Evolutionary conservation across 1,140 invertebrate species (phyloP).

Genomic region (Parasteatoda tepidariorum): DNA sequence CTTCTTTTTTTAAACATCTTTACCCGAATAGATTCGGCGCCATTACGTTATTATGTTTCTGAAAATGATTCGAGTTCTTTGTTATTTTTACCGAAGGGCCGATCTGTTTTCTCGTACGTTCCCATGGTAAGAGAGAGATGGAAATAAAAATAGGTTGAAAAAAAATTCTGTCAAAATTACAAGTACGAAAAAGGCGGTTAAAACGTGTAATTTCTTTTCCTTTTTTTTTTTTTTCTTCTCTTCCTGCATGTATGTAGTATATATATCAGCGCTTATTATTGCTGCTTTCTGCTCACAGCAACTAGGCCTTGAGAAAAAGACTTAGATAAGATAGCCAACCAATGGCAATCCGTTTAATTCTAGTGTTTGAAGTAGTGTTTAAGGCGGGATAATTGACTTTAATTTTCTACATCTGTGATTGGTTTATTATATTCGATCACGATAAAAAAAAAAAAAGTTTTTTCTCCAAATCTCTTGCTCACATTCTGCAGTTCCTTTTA

Average conservation of each 20-base stretch:
- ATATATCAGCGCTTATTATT: slow-evolving; percentile 6
- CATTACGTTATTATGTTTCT: slow-evolving; percentile 51
- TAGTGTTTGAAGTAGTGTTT: slow-evolving; percentile 35
- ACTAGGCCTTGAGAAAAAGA: not conserved
- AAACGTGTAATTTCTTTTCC: slow-evolving; percentile 47
- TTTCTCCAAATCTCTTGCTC: no score
- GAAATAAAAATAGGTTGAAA: not conserved
- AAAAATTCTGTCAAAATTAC: slow-evolving; percentile 38
- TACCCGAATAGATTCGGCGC: slow-evolving; percentile 31
- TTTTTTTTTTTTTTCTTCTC: not conserved
- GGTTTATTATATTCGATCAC: slow-evolving; percentile 55
- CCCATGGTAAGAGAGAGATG: slow-evolving; percentile 1
- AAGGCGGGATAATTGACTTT: slow-evolving; percentile 53
- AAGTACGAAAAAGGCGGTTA: slow-evolving; percentile 51
- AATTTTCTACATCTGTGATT: slow-evolving; percentile 53
- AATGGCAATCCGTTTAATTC: slow-evolving; percentile 47
- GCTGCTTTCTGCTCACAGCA: not conserved
- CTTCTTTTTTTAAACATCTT: not conserved
- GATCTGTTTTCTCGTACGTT: slow-evolving; percentile 26
- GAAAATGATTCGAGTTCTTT: slow-evolving; percentile 29
- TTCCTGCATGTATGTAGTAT: not conserved
- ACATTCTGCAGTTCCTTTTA: no score
- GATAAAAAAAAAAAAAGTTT: no score
- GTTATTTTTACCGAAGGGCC: not conserved
- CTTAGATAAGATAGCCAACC: slow-evolving; percentile 13